Evolutionary conservation across 2,797 vertebrate genomes (phyloP).

Genomic region (Amphiprion clarkii): DNA sequence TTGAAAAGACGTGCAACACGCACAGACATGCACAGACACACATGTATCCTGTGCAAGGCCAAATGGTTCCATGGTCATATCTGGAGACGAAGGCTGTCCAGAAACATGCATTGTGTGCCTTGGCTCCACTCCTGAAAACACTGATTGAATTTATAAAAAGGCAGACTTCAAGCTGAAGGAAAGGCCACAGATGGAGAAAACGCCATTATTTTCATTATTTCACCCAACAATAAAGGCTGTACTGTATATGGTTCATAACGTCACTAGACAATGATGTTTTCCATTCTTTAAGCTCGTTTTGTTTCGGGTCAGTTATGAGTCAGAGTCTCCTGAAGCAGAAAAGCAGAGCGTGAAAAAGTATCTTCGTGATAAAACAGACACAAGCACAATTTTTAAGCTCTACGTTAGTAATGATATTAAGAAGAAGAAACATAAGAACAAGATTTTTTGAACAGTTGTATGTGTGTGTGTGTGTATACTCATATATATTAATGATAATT

Average conservation of each 20-base stretch:
- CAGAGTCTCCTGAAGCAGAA: constrained; percentile 17
- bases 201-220: constrained; percentile 46
- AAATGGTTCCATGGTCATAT: constrained; percentile 50
- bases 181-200: constrained; percentile 42
- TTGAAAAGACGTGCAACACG: constrained; percentile 15
- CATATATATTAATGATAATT: too few relatives aligned
- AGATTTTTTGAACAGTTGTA: too few relatives aligned
- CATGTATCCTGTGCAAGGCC: constrained; percentile 43
- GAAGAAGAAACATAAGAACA: too few relatives aligned
- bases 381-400: too few relatives aligned
- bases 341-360: not conserved
- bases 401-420: too few relatives aligned
- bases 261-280: constrained; percentile 26
- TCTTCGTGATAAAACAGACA: not conserved
- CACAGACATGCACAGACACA: constrained; percentile 3
- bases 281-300: constrained; percentile 9
- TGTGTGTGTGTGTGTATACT: too few relatives aligned
- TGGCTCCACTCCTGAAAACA: constrained; percentile 56
- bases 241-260: constrained; percentile 44
- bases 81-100: constrained; percentile 35
- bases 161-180: constrained; percentile 29
- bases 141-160: constrained; percentile 45
- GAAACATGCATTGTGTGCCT: constrained; percentile 59
- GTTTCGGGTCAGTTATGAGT: constrained; percentile 35
- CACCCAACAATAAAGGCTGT: constrained; percentile 42